Evolutionary conservation across 1,140 invertebrate species (phyloP).

Genomic region (Elysia chlorotica): DNA sequence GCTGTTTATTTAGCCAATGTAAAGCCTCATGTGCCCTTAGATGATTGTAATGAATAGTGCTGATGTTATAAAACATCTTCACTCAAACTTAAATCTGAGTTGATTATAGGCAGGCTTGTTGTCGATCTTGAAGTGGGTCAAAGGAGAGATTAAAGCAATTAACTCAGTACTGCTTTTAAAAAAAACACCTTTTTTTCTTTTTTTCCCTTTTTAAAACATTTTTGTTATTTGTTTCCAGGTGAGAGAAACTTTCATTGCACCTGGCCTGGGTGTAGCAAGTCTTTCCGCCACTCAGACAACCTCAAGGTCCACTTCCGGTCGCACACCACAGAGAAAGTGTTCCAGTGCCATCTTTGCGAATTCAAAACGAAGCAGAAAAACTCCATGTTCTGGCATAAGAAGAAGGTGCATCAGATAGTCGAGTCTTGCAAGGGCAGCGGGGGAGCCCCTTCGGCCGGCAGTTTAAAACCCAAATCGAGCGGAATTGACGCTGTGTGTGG

Average conservation of each 20-base stretch:
- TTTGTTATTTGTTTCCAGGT: conserved; percentile 34
- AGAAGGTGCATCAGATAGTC: conserved; percentile 35
- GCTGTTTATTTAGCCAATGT: no score
- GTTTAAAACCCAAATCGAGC: neutral
- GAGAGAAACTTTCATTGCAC: conserved; percentile 52
- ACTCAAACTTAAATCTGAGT: no score
- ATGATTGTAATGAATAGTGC: no score
- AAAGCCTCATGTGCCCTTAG: no score
- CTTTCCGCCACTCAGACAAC: conserved; percentile 54
- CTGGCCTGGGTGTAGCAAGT: conserved; percentile 52
- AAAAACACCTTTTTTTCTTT: neutral
- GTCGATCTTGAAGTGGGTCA: neutral
- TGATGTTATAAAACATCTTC: no score
- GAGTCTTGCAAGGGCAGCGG: neutral
- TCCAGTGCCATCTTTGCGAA: conserved; percentile 71
- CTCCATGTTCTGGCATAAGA: conserved; percentile 50
- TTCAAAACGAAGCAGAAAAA: conserved; percentile 54
- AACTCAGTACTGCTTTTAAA: neutral
- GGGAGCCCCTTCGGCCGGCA: neutral
- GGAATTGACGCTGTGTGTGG: neutral
- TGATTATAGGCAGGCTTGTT: neutral
- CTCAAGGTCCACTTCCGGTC: conserved; percentile 80
- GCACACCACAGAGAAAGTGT: conserved; percentile 84
- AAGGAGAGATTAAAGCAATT: no score
- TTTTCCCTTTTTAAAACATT: neutral